Conservation (phyloP, 2,797 vertebrate species). For the Cirrhinus mrigala region DNA sequence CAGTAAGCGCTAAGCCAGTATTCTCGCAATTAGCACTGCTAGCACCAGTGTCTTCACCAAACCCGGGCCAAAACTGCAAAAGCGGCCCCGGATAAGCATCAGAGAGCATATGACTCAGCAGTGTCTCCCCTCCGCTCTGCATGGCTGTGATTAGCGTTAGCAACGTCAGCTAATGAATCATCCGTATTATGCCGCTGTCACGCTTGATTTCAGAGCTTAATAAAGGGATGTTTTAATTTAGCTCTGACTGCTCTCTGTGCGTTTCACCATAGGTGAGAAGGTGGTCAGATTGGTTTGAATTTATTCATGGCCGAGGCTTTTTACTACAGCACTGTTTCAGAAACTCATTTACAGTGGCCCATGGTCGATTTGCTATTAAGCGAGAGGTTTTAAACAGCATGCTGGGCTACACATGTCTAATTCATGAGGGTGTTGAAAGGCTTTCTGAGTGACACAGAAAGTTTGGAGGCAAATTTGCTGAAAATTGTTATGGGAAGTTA, state of each 20-base stretch:
- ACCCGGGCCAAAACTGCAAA: neutral
- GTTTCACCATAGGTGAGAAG: constrained; percentile 63
- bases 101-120: constrained; percentile 33
- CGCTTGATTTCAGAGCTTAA: constrained; percentile 60
- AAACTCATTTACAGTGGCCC: constrained; percentile 44
- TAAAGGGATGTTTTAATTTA: constrained; percentile 56
- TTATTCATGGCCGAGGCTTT: constrained; percentile 68
- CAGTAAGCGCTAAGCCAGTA: neutral
- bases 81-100: constrained; percentile 8
- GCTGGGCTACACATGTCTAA: constrained; percentile 73
- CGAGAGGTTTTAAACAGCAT: constrained; percentile 62
- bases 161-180: constrained; percentile 57
- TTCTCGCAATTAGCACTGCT: constrained; percentile 20
- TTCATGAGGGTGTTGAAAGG: constrained; percentile 62
- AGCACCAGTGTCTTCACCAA: constrained; percentile 4
- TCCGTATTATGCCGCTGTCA: constrained; percentile 56
- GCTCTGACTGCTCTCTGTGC: constrained; percentile 24
- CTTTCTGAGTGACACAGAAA: constrained; percentile 7
- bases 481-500: neutral
- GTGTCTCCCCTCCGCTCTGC: constrained; percentile 56
- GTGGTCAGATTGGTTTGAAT: constrained; percentile 70
- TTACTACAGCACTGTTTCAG: constrained; percentile 57
- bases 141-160: constrained; percentile 70
- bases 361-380: constrained; percentile 57
- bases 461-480: neutral